Conservation (phyloP, 2,888 invertebrate species). For the Hypselothyrea guttata region DNA sequence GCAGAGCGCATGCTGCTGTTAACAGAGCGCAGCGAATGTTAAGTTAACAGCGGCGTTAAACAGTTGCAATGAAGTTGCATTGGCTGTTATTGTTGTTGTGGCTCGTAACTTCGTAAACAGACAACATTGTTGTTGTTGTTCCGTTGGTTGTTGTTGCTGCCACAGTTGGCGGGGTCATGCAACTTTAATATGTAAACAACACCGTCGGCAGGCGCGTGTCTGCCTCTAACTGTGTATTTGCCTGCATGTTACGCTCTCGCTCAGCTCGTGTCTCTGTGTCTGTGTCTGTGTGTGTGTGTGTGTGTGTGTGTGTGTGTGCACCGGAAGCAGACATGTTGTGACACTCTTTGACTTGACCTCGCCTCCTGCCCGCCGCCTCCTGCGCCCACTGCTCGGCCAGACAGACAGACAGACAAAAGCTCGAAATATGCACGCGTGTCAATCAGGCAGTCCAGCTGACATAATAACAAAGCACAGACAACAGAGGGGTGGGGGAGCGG, state of each 20-base stretch:
- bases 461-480: slow-evolving; percentile 60
- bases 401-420: slow-evolving; percentile 34
- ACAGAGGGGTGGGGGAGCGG: background rate
- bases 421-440: slow-evolving; percentile 67
- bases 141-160: slow-evolving; percentile 34
- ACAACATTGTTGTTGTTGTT: slow-evolving; percentile 11
- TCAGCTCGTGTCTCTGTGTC: slow-evolving; percentile 6
- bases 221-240: slow-evolving; percentile 46
- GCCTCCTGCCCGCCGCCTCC: slow-evolving; percentile 28
- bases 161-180: slow-evolving; percentile 75
- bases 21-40: slow-evolving; percentile 26
- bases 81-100: slow-evolving; percentile 9
- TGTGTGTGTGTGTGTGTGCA: slow-evolving; percentile 49
- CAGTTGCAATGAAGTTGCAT: slow-evolving; percentile 37
- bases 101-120: background rate
- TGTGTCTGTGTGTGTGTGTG: slow-evolving; percentile 17
- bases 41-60: slow-evolving; percentile 31
- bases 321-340: slow-evolving; percentile 79
- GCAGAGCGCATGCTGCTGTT: slow-evolving; percentile 3
- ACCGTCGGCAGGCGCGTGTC: slow-evolving; percentile 62
- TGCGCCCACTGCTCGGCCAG: slow-evolving; percentile 3
- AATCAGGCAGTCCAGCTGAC: slow-evolving; percentile 71
- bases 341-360: slow-evolving; percentile 78
- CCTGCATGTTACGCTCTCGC: slow-evolving; percentile 45
- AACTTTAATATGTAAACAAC: slow-evolving; percentile 81